Conservation (phyloP, 1,140 invertebrate genomes). For the Eulimnadia texana region DNA sequence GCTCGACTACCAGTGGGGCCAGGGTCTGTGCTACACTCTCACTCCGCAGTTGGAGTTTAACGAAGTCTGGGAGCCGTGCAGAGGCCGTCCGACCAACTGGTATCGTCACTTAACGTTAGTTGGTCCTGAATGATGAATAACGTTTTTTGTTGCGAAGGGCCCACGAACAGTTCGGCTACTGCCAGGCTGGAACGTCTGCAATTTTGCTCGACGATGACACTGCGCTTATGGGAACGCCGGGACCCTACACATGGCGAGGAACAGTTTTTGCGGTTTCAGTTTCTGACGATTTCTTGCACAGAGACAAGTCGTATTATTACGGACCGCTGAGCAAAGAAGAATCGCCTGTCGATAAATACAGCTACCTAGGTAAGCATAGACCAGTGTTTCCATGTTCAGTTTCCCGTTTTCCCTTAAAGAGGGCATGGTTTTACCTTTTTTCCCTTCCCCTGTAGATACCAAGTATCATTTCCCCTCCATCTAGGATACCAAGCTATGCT, state of each 20-base stretch:
- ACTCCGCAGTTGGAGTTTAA: constrained; percentile 53
- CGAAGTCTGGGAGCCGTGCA: constrained; percentile 59
- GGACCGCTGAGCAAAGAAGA: constrained; percentile 45
- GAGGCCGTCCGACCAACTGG: constrained; percentile 50
- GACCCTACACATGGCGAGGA: constrained; percentile 69
- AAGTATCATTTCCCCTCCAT: too few relatives aligned
- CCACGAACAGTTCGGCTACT: constrained; percentile 77
- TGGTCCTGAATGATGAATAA: too few relatives aligned
- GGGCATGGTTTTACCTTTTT: too few relatives aligned
- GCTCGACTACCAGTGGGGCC: constrained; percentile 58
- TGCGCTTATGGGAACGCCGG: constrained; percentile 68
- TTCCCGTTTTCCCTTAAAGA: too few relatives aligned
- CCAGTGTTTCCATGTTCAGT: too few relatives aligned
- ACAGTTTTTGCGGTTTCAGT: constrained; percentile 66
- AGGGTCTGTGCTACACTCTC: constrained; percentile 80
- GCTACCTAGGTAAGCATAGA: constrained; percentile 54
- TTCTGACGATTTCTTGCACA: constrained; percentile 53
- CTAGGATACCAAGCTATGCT: too few relatives aligned
- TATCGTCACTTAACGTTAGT: constrained; percentile 32
- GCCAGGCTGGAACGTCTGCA: constrained; percentile 81
- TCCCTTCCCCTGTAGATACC: too few relatives aligned
- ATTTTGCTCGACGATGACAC: constrained; percentile 60
- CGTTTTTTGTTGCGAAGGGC: constrained; percentile 36
- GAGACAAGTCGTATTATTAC: constrained; percentile 64
- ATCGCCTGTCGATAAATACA: constrained; percentile 71